Evolutionary conservation across 2,888 invertebrate genomes (phyloP), one percentile per base, ranked within the genome.

Genomic region (Gastracanthus pulcherrimus): DNA sequence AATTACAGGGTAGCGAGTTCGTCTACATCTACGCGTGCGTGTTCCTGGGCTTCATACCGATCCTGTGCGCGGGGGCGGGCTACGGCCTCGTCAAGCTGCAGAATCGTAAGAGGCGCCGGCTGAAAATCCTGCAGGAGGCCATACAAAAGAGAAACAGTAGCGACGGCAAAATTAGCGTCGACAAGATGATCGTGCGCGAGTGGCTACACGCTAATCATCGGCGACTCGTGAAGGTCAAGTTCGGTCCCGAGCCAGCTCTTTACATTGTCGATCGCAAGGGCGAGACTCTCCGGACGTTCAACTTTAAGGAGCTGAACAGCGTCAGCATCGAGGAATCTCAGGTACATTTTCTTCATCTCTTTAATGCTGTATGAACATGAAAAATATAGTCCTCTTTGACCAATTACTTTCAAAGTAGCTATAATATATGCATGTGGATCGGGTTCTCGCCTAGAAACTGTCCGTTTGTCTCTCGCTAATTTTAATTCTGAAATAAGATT

Each of bases 21-120:
- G 97, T 98, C n/a, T 99, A 97, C 93, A 98, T 99, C 88, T 98
- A 98, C 92, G 97, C 96, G 0, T 98, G 98, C 90, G 94, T 98
- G 13, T 96, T 97, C 85, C 93, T 99, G 58, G 96, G 95, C 1
- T 97, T 98, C 87, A 96, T 99, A 13, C 99, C 99, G 6, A 96
- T 99, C 76, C 92, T 98, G 0, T 97, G 97, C 89, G 97, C 97
- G 0, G 97, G 96, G 62, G 97, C 97, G 5, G 98, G 97, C 0
- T 98, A 98, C 89, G 97, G 97, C 62, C 96, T 98, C 0, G 97
- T 98, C 0, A 98, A 98, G 89, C 92, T 97, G 36, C 98, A 98
- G 91, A 98, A 98, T 89, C 95, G 96, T 82, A 94, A 97, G 11
- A 93, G 98, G 34, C 92, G 98, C 0, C 94, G 95, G 66, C 92